phyloP scores from a whole-genome alignment of 30 jellyfish, hydroid and myxozoan species.

The Sanderia malayensis region DNA sequence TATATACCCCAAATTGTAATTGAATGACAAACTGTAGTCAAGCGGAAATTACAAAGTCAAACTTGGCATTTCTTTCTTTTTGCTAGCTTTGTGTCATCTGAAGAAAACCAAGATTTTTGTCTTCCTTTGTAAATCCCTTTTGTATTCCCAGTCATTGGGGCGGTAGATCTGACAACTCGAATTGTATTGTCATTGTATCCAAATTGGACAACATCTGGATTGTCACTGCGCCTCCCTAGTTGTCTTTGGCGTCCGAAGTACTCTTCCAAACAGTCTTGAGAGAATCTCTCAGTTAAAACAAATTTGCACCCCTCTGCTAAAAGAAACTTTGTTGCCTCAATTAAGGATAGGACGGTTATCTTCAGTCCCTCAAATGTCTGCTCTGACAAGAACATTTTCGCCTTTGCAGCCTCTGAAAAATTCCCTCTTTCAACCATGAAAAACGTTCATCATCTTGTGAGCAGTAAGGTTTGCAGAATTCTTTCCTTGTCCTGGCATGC shows the following conservation, averaged over 20 bases:
- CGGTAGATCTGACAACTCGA: constrained; percentile 59
- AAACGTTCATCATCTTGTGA: constrained; percentile 52
- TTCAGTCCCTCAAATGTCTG: constrained; percentile 55
- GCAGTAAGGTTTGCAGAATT: constrained; percentile 32
- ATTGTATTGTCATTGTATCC: constrained; percentile 58
- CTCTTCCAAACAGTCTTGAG: constrained; percentile 64
- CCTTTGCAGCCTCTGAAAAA: constrained; percentile 46
- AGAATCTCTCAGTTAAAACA: constrained; percentile 39
- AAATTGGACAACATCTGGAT: constrained; percentile 53
- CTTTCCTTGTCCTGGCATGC: constrained; percentile 26
- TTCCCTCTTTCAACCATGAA: constrained; percentile 52
- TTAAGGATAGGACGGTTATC: constrained; percentile 29
- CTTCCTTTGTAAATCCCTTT: constrained; percentile 47
- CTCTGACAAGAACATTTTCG: constrained; percentile 50
- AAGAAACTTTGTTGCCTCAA: constrained; percentile 54
- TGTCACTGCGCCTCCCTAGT: constrained; percentile 65
- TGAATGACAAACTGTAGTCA: neutral
- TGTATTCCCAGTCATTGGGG: constrained; percentile 63
- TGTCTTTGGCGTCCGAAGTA: constrained; percentile 60
- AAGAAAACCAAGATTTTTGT: constrained; percentile 36
- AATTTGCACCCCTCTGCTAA: constrained; percentile 51
- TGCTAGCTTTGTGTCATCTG: constrained; percentile 53
- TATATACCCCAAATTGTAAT: constrained; percentile 4
- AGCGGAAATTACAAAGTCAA: constrained; percentile 8
- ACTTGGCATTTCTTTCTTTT: constrained; percentile 37